Conservation (phyloP, 2,113 vertebrate genomes). For the Sphyrna mokarran region DNA sequence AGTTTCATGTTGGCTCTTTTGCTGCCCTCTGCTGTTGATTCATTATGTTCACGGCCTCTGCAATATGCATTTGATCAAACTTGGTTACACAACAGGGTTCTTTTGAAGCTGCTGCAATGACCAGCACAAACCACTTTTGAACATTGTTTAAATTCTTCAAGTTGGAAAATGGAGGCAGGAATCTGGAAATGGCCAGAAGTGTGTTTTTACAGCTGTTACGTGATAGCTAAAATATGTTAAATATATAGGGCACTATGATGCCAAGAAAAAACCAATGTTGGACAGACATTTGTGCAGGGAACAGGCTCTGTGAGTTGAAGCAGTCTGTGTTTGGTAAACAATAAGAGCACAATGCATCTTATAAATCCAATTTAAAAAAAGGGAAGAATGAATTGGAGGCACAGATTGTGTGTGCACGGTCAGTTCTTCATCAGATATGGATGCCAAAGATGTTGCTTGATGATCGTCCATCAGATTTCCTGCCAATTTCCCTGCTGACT, state of each 20-base stretch:
- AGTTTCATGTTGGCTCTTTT: background rate
- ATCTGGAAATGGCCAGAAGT: background rate
- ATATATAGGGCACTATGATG: background rate
- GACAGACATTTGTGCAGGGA: background rate
- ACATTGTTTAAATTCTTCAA: background rate
- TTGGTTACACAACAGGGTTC: background rate
- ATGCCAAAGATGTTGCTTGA: background rate
- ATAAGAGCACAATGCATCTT: background rate
- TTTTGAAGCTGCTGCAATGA: background rate
- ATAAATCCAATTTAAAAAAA: background rate
- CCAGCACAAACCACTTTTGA: background rate
- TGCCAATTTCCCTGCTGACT: background rate
- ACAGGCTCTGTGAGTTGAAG: background rate
- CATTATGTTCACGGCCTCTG: background rate
- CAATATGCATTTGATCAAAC: background rate
- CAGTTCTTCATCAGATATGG: background rate
- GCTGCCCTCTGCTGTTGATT: constrained; percentile 29
- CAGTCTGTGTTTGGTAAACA: background rate
- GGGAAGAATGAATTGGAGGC: background rate
- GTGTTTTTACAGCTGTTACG: background rate
- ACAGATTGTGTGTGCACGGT: background rate
- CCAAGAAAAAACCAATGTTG: background rate
- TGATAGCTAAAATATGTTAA: background rate
- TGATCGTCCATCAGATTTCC: no score
- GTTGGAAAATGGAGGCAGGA: background rate